A percentile compares a stretch with the other conserved stretches of the same genome.
These are phyloP conservation scores for Ictidomys tridecemlineatus DNA, from an alignment of 2,113 vertebrate species.

Conservation along the genomic window DNA sequence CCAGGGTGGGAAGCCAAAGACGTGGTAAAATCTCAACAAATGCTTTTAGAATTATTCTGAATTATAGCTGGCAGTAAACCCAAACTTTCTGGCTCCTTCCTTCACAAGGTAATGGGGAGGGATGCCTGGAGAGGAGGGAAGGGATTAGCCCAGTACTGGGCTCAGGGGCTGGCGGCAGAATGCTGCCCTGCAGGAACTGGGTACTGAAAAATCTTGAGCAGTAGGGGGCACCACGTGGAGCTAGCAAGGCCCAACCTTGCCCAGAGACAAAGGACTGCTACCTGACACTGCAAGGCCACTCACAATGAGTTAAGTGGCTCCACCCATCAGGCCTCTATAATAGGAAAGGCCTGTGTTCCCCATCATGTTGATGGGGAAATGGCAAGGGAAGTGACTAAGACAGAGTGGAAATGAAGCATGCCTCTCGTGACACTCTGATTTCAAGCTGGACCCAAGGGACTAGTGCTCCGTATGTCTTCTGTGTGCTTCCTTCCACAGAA, in stretches of 20 bases:
- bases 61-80: conserved; percentile 63
- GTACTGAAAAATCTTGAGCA: neutral
- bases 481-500: neutral
- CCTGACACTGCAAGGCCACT: too few relatives aligned
- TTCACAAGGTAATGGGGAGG: neutral
- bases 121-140: neutral
- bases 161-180: neutral
- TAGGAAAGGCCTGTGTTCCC: conserved; percentile 48
- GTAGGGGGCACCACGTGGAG: neutral
- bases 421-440: conserved; percentile 62
- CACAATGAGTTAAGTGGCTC: neutral
- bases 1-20: neutral
- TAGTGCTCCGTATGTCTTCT: neutral
- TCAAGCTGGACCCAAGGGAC: neutral
- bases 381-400: conserved; percentile 77
- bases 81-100: conserved; percentile 40
- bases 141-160: neutral
- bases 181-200: neutral
- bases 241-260: neutral
- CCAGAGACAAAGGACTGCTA: neutral
- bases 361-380: conserved; percentile 75
- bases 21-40: neutral
- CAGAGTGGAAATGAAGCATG: conserved; percentile 68
- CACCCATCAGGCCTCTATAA: neutral
- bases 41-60: conserved; percentile 59